Base-by-base conservation (phyloP, 1,140 invertebrate species). In the Drosophila virilis region DNA sequence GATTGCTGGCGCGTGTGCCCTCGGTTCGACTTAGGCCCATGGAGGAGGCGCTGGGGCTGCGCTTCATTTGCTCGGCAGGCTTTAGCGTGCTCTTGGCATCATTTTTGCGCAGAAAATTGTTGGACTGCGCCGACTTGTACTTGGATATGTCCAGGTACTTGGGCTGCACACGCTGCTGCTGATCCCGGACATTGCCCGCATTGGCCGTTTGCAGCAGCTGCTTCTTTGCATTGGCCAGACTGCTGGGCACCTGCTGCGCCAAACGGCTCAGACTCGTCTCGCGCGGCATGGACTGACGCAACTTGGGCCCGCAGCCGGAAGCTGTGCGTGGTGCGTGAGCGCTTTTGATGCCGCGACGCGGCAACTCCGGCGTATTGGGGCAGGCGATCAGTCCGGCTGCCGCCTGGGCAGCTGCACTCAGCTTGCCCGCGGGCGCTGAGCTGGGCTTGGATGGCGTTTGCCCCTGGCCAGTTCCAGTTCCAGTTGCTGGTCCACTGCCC, bases 71-170 rank as follows among this genome's bases (percentile, higher is more conserved):
- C 42, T 91, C 90, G 1, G 73, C 52, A 2, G 86, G 83, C 50
- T 91, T 93, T 0, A 94, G 91, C 17, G 94, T 94, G 17, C 94
- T 94, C 92, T 94, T 94, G 64, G 93, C 93, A 65, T 94, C 94
- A 72, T 94, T 94, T 17, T 94, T 84, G 32, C 93, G 89, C 28
- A 94, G 85, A 92, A 94, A 94, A 58, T 86, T 93, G 71, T 93
- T 93, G 0, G 82, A 85, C 33, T 93, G 92, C 2, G 93, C 92
- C 40, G 82, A 92, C 85, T 94, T 94, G 80, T 94, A 94, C 76
- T 94, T 94, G 45, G 94, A 94, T 62, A 94, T 94, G 84, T 94
- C 94, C 37, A 94, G 76, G 70, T 94, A 94, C 33, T 94, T 92
- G 9, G 92, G 91, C 50, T 91, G 88, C 42, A 92, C 91, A 0